Conservation (phyloP, 2,113 vertebrate genomes). For the Nipponia nippon region DNA sequence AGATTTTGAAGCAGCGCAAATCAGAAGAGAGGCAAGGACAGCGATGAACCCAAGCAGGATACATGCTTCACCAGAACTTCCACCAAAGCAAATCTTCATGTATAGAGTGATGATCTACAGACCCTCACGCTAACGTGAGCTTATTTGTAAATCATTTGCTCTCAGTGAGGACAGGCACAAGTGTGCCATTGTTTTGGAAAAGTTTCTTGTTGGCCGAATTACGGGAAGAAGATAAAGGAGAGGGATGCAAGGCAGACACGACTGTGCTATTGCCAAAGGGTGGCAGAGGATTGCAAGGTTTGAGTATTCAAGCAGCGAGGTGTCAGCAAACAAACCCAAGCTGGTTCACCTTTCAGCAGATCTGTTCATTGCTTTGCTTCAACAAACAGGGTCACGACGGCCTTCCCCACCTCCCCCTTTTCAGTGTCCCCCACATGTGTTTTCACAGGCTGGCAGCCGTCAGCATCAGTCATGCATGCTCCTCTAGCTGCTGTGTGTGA, state of each 20-base stretch:
- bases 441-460: background rate
- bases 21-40: background rate
- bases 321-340: slow-evolving; percentile 46
- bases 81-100: background rate
- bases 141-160: background rate
- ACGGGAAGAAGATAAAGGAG: background rate
- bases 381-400: background rate
- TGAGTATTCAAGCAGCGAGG: background rate
- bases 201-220: background rate
- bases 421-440: background rate
- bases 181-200: background rate
- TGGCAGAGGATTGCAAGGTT: slow-evolving; percentile 10
- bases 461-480: background rate
- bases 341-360: slow-evolving; percentile 13
- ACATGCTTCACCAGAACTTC: background rate
- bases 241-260: background rate
- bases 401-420: background rate
- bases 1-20: background rate
- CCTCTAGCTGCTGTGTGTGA: background rate
- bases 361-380: background rate
- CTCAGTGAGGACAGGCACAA: background rate
- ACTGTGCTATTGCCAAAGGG: background rate
- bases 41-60: background rate
- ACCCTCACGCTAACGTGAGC: background rate
- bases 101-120: background rate